Evolutionary conservation across 2,113 vertebrate genomes (phyloP).

Genomic region (Mesocricetus auratus): DNA sequence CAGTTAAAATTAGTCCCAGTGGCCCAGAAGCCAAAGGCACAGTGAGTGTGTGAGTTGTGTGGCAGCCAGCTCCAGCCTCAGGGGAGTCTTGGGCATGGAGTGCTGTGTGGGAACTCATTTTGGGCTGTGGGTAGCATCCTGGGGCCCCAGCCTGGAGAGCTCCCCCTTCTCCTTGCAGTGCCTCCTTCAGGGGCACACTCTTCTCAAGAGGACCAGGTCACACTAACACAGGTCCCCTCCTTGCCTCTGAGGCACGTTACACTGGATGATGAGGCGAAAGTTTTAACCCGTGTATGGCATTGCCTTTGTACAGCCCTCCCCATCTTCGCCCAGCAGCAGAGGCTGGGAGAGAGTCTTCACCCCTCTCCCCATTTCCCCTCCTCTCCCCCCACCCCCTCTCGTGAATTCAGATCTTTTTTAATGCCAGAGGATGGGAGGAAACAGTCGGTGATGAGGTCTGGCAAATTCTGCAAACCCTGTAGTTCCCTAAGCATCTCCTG

Average conservation of each 20-base stretch:
- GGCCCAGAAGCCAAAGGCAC: background rate
- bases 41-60: background rate
- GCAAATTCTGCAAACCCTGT: conserved; percentile 88
- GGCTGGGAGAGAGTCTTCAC: background rate
- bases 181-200: background rate
- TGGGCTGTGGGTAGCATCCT: background rate
- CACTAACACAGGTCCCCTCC: background rate
- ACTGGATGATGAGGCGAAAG: background rate
- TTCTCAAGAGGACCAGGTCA: background rate
- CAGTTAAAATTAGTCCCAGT: background rate
- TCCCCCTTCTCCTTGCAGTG: no score
- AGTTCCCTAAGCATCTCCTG: conserved; percentile 92
- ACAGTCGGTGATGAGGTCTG: conserved; percentile 75
- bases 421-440: conserved; percentile 22
- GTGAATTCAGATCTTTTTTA: conserved; percentile 75
- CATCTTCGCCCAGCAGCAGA: background rate
- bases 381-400: no score
- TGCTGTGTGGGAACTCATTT: background rate
- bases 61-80: background rate
- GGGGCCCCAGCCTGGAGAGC: background rate
- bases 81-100: background rate
- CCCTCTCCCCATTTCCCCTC: no score
- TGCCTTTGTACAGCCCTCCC: no score
- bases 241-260: background rate
- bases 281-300: background rate